A percentile compares a stretch with the other conserved stretches of the same genome.
Conservation (phyloP, 2,113 vertebrate genomes). For the Solea solea region DNA sequence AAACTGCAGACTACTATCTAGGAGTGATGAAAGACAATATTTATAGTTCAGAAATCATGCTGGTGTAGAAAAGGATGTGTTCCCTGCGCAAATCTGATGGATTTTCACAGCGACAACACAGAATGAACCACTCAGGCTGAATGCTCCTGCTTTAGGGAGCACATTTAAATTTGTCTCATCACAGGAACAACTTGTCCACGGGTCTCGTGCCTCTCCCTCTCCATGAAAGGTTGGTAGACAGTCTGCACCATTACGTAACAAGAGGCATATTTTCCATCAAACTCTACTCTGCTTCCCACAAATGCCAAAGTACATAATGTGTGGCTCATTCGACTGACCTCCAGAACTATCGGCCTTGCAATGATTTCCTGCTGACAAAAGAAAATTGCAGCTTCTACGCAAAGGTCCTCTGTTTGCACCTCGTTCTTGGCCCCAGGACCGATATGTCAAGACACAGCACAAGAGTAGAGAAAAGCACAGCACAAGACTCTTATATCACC, state of each 20-base stretch:
- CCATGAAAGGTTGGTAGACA: conserved; percentile 29
- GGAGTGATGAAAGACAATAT: conserved; percentile 29
- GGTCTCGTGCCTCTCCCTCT: conserved; percentile 41
- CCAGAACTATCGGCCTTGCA: conserved; percentile 3
- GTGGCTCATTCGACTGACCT: conserved; percentile 20
- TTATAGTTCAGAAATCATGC: conserved; percentile 24
- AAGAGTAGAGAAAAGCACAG: conserved; percentile 11
- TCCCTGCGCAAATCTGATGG: conserved; percentile 12
- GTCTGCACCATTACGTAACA: conserved; percentile 44
- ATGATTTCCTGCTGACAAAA: conserved; percentile 37
- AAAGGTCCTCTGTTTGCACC: background rate
- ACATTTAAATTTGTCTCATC: conserved; percentile 18
- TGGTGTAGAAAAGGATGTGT: conserved; percentile 15
- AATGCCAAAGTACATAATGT: conserved; percentile 31
- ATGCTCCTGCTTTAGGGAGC: conserved; percentile 21
- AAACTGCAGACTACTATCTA: conserved; percentile 33
- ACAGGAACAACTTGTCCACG: conserved; percentile 50
- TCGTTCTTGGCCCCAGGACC: background rate
- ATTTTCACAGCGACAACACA: conserved; percentile 25
- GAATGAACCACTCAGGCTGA: conserved; percentile 31
- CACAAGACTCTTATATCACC: conserved; percentile 5
- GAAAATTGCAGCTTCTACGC: conserved; percentile 6
- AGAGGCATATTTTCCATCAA: conserved; percentile 41
- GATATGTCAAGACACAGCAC: conserved; percentile 35
- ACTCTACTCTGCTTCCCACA: conserved; percentile 14